phyloP scores from a whole-genome alignment of 1,140 invertebrate species.

The Zaprionus tsacasi region DNA sequence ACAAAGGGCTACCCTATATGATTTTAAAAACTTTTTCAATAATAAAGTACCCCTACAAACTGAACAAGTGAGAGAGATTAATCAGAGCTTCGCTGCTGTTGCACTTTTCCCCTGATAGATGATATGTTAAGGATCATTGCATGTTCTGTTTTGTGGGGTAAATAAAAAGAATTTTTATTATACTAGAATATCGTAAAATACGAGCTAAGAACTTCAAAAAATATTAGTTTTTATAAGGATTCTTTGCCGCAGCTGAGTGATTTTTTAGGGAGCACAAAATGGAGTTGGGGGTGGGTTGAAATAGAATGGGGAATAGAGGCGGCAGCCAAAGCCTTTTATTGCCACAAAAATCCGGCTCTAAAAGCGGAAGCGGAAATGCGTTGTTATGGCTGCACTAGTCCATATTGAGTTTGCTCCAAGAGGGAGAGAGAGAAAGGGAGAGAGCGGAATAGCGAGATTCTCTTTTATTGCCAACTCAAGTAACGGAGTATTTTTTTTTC shows the following conservation, averaged over 20 bases:
- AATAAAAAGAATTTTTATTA: slow-evolving; percentile 7
- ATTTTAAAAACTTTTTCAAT: background rate
- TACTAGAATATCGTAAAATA: slow-evolving; percentile 3
- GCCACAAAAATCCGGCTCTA: slow-evolving; percentile 28
- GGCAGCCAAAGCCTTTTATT: slow-evolving; percentile 30
- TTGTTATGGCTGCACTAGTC: slow-evolving; percentile 41
- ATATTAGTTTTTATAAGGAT: slow-evolving; percentile 5
- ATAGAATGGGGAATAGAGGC: background rate
- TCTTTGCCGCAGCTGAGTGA: background rate
- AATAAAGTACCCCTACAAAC: background rate
- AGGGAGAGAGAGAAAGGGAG: background rate
- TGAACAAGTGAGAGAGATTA: background rate
- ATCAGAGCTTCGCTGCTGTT: background rate
- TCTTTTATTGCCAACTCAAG: slow-evolving; percentile 35
- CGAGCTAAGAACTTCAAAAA: background rate
- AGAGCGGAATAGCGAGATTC: background rate
- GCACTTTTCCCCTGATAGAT: background rate
- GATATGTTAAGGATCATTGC: background rate
- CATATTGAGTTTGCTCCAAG: slow-evolving; percentile 35
- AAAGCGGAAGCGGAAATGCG: slow-evolving; percentile 44
- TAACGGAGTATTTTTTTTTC: slow-evolving; percentile 37
- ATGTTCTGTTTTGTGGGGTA: background rate
- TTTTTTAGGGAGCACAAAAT: background rate
- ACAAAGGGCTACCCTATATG: background rate
- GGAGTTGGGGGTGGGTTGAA: background rate